A percentile compares a stretch with the other conserved stretches of the same genome.
Conservation (phyloP, 1,140 invertebrate genomes). For the Chionoecetes opilio region DNA sequence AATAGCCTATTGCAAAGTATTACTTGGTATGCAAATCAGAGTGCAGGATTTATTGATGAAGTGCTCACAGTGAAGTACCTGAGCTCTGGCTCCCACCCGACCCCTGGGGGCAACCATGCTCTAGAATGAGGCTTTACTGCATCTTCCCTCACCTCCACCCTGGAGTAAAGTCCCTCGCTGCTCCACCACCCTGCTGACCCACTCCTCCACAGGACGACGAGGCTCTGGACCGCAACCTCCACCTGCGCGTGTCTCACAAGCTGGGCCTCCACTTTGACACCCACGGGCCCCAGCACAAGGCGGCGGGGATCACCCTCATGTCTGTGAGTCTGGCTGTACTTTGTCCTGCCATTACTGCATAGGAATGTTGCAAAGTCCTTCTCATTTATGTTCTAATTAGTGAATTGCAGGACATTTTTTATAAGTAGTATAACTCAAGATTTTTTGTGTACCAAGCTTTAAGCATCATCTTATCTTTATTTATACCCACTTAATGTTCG, state of each 20-base stretch:
- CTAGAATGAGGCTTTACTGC: constrained; percentile 5
- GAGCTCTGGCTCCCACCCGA: background rate
- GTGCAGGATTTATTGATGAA: background rate
- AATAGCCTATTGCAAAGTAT: background rate
- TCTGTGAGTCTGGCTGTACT: constrained; percentile 82
- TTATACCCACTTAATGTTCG: background rate
- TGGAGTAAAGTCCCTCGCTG: background rate
- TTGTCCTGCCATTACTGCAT: background rate
- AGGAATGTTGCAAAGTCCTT: background rate
- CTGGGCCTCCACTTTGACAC: constrained; percentile 83
- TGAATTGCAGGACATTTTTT: background rate
- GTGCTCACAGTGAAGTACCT: background rate
- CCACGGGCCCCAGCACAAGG: constrained; percentile 82
- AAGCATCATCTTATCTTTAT: background rate
- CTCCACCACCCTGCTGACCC: background rate
- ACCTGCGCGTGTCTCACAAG: constrained; percentile 83
- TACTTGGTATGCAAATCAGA: background rate
- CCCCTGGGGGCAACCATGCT: background rate
- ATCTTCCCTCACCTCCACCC: background rate
- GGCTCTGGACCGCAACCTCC: constrained; percentile 83
- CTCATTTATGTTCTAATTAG: background rate
- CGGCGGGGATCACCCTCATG: constrained; percentile 83
- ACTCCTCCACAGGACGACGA: constrained; percentile 83
- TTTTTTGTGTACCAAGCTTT: background rate
- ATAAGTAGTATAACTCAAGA: background rate